These are phyloP conservation scores for Luscinia luscinia DNA, from an alignment of 2,797 vertebrate genomes.

Conservation along the genomic window DNA sequence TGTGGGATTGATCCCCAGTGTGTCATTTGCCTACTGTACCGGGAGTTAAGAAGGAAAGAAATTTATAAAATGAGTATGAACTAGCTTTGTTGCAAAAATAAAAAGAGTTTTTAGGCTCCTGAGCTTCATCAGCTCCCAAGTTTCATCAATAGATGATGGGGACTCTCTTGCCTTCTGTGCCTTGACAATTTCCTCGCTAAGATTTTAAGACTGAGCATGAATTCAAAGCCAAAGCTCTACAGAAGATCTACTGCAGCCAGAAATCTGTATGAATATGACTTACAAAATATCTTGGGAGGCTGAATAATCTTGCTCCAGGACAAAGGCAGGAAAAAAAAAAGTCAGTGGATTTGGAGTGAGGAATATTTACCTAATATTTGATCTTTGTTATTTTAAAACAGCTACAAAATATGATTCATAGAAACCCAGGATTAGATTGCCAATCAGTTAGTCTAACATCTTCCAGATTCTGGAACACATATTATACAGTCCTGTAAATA, in stretches of 20 bases:
- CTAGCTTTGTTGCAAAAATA: not conserved
- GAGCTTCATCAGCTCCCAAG: not conserved
- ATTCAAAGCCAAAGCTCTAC: not conserved
- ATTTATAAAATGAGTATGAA: not conserved
- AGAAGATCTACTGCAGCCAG: not conserved
- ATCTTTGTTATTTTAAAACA: conserved; percentile 3
- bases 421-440: not conserved
- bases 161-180: not conserved
- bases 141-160: not conserved
- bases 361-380: conserved; percentile 5
- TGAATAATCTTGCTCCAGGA: conserved; percentile 20
- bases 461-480: not conserved
- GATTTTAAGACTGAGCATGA: not conserved
- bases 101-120: not conserved
- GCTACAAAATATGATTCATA: not conserved
- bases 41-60: not conserved
- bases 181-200: conserved; percentile 7
- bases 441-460: not conserved
- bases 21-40: not conserved
- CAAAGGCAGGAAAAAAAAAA: not conserved
- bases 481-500: not conserved
- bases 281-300: not conserved
- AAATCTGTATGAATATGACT: not conserved
- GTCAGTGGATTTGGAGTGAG: not conserved
- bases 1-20: not conserved